These are phyloP conservation scores for Chloropsis hardwickii DNA, from an alignment of 2,113 vertebrate genomes.

Conservation along the genomic window DNA sequence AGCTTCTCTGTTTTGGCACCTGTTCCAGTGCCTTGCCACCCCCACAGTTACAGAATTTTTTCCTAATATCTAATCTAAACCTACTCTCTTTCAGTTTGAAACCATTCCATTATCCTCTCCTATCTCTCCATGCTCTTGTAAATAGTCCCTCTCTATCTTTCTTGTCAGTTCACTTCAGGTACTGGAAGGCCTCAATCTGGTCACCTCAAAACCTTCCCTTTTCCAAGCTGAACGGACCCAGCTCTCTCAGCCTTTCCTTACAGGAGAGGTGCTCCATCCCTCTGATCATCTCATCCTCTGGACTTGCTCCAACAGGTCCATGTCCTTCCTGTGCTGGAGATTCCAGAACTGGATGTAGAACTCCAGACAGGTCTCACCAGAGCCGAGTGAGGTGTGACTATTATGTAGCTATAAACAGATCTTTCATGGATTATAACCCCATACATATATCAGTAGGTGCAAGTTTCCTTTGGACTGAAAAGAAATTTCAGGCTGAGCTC, in stretches of 20 bases:
- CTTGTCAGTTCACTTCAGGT: not conserved
- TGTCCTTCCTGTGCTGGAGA: not conserved
- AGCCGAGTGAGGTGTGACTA: not conserved
- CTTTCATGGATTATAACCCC: not conserved
- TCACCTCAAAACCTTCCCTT: not conserved
- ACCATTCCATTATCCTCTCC: not conserved
- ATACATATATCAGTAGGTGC: fast-evolving
- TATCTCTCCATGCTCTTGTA: not conserved
- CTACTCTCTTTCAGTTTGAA: not conserved
- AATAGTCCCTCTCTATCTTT: not conserved
- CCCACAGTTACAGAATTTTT: not conserved
- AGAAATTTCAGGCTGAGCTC: not conserved
- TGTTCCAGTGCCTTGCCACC: not conserved
- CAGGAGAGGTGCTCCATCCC: not conserved
- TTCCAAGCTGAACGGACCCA: not conserved
- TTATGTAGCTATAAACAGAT: not conserved
- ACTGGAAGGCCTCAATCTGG: not conserved
- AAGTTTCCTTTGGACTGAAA: not conserved
- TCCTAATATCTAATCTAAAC: not conserved
- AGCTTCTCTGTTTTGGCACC: not conserved
- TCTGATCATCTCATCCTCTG: not conserved
- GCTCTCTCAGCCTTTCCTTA: not conserved
- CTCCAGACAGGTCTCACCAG: not conserved
- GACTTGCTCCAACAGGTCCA: not conserved
- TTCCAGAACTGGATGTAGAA: not conserved